Conservation (phyloP, 2,888 invertebrate species). For the Aleiodes alternator region DNA sequence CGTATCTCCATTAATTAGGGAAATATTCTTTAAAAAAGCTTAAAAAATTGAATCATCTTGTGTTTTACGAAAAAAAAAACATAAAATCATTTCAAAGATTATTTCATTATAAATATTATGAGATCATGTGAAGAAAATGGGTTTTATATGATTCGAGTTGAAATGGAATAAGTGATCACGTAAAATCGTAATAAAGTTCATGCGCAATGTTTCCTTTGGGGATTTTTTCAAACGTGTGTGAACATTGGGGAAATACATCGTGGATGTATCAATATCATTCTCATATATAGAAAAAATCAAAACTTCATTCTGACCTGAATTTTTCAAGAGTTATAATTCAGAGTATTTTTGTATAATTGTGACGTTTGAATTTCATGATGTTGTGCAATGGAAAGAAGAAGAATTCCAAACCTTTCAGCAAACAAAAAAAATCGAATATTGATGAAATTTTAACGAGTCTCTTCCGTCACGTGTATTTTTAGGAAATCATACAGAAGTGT, state of each 20-base stretch:
- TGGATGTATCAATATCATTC: not conserved
- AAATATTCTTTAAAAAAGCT: too few species aligned
- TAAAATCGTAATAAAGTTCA: conserved; percentile 22
- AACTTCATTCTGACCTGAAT: conserved; percentile 5
- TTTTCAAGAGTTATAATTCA: conserved; percentile 12
- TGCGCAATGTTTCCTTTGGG: conserved; percentile 19
- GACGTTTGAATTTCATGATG: not conserved
- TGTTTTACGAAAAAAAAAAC: too few species aligned
- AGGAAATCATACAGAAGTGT: not conserved
- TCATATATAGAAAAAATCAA: not conserved
- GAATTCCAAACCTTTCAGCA: not conserved
- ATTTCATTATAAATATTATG: too few species aligned
- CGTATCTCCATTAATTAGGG: too few species aligned
- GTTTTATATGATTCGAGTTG: too few species aligned
- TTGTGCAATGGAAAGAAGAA: not conserved
- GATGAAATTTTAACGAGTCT: conserved; percentile 6
- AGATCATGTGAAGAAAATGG: not conserved
- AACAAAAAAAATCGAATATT: conserved; percentile 1
- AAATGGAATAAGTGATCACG: conserved; percentile 14
- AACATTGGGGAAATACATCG: conserved; percentile 18
- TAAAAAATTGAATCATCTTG: too few species aligned
- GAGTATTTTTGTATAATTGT: not conserved
- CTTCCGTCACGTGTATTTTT: not conserved
- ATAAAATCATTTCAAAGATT: too few species aligned
- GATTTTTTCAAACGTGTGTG: not conserved